Evolutionary conservation across 2,113 vertebrate species (phyloP), one percentile per base, ranked within the genome.

Genomic region (Zosterops pallidus): DNA sequence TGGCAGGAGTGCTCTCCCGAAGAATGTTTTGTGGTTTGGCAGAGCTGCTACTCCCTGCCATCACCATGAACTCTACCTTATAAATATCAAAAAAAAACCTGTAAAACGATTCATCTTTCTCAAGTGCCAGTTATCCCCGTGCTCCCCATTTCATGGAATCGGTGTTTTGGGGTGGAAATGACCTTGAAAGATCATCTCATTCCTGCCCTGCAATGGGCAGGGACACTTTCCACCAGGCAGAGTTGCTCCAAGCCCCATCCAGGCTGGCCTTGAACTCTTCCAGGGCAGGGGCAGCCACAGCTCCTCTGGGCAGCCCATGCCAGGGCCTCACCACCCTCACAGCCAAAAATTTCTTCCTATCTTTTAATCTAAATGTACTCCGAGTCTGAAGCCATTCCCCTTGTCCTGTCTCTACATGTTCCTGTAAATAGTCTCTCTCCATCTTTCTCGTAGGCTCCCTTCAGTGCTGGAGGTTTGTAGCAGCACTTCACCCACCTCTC

Each of bases 31-130:
- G 5, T 1, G 29, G 52, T 57, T 67, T 16, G 53, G 47, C 3
- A 0, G 70, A 55, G 78, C 80, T 26, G 77, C 85, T 52, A 9
- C 22, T 49, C 24, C 6, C 50, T 4, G 12, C 33, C 68, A 6
- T n/a, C 21, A 7, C 35, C 14, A 81, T 20, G 90, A 92, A 96
- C 96, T 96, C 64, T 92, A 67, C 44, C 70, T 80, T 86, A 92
- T 93, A 86, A 95, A 95, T 33, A 17, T 60, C 5, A 14, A 74
- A 77, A 89, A 89, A 55, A 12, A 21, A 3, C 7, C 13, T 88
- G 59, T 63, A 6, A 46, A 94, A 41, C 1, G 19, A 14, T 64
- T 89, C 2, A 18, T 90, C 14, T 83, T 39, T 91, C 19, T 62
- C 42, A 63, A 70, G 23, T 76, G 57, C 31, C 4, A 0, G 8